Conservation (phyloP, 2,113 vertebrate species). For the Orthonyx spaldingii region DNA sequence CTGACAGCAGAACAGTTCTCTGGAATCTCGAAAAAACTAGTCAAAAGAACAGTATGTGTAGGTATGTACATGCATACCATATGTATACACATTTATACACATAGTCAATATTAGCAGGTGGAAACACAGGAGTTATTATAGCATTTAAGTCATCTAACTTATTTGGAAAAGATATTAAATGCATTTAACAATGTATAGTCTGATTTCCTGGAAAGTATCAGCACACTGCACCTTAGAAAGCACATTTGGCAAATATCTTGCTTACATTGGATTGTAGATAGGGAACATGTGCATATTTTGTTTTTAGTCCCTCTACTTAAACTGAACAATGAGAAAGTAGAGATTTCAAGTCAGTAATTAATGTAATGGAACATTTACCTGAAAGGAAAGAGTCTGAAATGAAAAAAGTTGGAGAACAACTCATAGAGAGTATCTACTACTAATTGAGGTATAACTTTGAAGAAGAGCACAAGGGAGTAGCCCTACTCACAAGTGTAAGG, state of each 20-base stretch:
- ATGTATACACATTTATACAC: background rate
- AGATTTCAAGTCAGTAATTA: background rate
- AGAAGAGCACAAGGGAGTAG: background rate
- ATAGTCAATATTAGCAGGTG: background rate
- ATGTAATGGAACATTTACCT: background rate
- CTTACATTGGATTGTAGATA: background rate
- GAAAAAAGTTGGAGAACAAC: background rate
- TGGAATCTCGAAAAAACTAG: background rate
- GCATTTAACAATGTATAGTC: background rate
- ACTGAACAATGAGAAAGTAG: background rate
- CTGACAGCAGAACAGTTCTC: background rate
- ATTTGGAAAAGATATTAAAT: background rate
- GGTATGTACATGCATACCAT: background rate
- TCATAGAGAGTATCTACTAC: background rate
- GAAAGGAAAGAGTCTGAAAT: background rate
- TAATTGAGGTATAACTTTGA: background rate
- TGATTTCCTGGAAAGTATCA: background rate
- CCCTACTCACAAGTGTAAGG: background rate
- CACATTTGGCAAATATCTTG: background rate
- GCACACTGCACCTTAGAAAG: background rate
- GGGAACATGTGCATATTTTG: background rate
- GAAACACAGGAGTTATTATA: background rate
- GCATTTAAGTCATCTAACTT: background rate
- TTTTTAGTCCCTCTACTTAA: background rate
- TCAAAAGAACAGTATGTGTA: background rate